Base-by-base conservation (phyloP, 2,113 vertebrate species). In the Sardina pilchardus region DNA sequence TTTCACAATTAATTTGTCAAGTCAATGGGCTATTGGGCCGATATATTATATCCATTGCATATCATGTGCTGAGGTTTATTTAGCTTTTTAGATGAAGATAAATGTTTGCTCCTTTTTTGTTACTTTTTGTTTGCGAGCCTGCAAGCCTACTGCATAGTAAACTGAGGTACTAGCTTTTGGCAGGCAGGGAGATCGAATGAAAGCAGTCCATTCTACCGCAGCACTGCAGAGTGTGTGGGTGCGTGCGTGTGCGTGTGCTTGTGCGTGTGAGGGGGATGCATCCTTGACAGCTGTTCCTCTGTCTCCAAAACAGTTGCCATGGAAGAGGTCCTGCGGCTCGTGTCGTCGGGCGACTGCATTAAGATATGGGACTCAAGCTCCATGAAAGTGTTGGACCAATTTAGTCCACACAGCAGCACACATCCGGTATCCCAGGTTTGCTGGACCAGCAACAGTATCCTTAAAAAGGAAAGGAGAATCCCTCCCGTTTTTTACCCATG, bases 361-460 rank as follows among this genome's bases (percentile, higher is more conserved):
- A 99, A 97, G 96, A 95, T 99, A 92, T 99, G 98, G 98, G 97
- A 99, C 90, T 94, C 95, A 0, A 93, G 93, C 39, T 96, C 97
- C 87, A 92, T 99, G 91, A 96, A 95, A 0, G 90, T 96, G 48
- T 91, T 98, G 95, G 97, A 99, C 90, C 97, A 98, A 92, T 99
- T 99, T 90, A 98, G 95, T 91, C 98, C 98, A 0, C 98, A 99
- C 85, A 93, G 88, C 1, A 59, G 90, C 75, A 89, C 95, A 0
- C 96, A 96, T 86, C 95, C 96, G 19, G 92, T 99, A 17, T 95
- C 95, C 82, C 97, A 97, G 12, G 89, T 97, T 3, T 98, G 96
- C 93, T 99, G 98, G 98, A 97, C 96, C 94, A 96, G 94, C 94
- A 98, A 97, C 90, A 99, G 97, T 99, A 99, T 99, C 98, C 97